Evolutionary conservation across 2,888 invertebrate genomes (phyloP).

Genomic region (Trichopoda pennipes): DNA sequence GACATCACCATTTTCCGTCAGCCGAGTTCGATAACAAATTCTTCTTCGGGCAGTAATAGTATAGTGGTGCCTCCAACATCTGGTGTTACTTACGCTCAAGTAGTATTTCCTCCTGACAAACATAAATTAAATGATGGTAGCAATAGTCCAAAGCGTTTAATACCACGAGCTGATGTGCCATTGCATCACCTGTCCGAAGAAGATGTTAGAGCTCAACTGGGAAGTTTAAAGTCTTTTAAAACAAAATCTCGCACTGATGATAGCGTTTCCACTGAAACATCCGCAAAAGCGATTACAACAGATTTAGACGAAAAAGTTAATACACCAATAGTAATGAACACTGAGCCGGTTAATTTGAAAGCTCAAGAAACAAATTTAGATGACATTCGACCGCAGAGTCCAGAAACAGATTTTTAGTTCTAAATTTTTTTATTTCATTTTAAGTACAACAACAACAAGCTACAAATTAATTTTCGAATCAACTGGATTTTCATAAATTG

Average conservation of each 20-base stretch:
- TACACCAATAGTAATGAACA: background rate
- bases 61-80: constrained; percentile 72
- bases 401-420: constrained; percentile 78
- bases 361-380: constrained; percentile 61
- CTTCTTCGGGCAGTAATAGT: constrained; percentile 74
- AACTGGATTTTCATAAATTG: no score
- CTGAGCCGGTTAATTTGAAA: background rate
- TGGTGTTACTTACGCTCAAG: constrained; percentile 78
- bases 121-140: constrained; percentile 74
- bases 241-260: constrained; percentile 48
- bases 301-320: constrained; percentile 61
- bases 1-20: constrained; percentile 74
- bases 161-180: constrained; percentile 77
- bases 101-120: constrained; percentile 77
- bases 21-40: constrained; percentile 76
- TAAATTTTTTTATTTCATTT: background rate
- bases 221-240: constrained; percentile 77
- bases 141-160: constrained; percentile 76
- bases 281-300: constrained; percentile 10
- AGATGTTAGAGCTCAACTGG: constrained; percentile 77
- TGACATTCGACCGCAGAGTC: constrained; percentile 75
- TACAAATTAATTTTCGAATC: no score
- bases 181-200: constrained; percentile 77
- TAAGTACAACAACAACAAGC: background rate
- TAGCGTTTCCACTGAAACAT: background rate